Conservation (phyloP, 2,113 vertebrate genomes). For the Corydoras maculifer region DNA sequence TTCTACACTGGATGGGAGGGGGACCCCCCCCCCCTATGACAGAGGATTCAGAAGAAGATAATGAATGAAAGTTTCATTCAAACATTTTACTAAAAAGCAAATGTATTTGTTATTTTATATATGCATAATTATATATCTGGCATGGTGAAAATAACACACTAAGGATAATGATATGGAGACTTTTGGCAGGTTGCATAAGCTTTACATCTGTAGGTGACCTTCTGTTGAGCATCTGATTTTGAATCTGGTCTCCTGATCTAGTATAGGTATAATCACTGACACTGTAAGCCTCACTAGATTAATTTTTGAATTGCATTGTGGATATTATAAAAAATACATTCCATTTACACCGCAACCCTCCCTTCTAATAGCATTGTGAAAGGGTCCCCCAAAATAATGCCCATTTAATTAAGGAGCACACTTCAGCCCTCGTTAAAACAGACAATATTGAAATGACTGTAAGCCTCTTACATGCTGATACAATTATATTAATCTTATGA, state of each 20-base stretch:
- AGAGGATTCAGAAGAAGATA: no score
- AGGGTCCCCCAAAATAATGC: slow-evolving; percentile 44
- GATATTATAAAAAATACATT: slow-evolving; percentile 60
- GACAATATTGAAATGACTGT: slow-evolving; percentile 70
- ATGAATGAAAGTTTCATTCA: no score
- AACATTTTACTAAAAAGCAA: no score
- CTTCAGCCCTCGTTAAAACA: slow-evolving; percentile 47
- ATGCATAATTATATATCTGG: no score
- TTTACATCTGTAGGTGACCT: slow-evolving; percentile 1
- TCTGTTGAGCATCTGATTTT: slow-evolving; percentile 4
- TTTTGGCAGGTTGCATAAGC: not conserved
- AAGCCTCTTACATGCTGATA: slow-evolving; percentile 69
- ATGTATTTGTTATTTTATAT: no score
- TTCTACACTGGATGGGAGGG: no score
- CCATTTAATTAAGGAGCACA: slow-evolving; percentile 62
- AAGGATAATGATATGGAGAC: not conserved
- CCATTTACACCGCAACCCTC: slow-evolving; percentile 45
- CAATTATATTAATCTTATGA: slow-evolving; percentile 60
- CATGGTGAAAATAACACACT: not conserved
- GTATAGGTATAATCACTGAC: slow-evolving; percentile 11
- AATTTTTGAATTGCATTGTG: slow-evolving; percentile 55
- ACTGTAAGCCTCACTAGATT: slow-evolving; percentile 55
- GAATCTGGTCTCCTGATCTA: slow-evolving; percentile 12
- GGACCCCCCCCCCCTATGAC: no score
- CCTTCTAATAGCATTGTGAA: slow-evolving; percentile 30